Evolutionary conservation across 2,888 invertebrate genomes (phyloP), one percentile per base, ranked within the genome.

Genomic region (Caenorhabditis sulstoni): DNA sequence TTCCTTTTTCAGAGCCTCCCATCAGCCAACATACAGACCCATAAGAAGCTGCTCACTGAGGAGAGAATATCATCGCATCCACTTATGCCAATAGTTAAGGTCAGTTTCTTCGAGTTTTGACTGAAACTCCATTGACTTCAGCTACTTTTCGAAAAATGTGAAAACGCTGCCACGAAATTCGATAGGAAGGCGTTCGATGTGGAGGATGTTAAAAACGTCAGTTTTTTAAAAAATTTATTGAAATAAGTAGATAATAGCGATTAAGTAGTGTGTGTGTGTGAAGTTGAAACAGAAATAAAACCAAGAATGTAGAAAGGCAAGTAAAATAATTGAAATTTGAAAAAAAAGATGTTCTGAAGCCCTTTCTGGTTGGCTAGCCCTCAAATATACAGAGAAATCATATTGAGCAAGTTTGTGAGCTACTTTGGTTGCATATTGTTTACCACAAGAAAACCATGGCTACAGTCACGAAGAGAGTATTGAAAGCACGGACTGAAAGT

Each of bases 111-210:
- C 44, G 16, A 44, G 11, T 35, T 18, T 3, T 3, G 37, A n/a
- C 20, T 16, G 3, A 14, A 44, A 44, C 1, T 1, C 14, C 20
- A 41, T 3, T 59, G n/a, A n/a, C n/a, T 61, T 49, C 58, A 74
- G 79, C 20, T 74, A 1, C 59, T 82, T 2, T 20, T 78, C 23
- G 18, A 62, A 23, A 82, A 82, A 78, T 74, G 80, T 64, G 80
- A 82, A 59, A 14, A 53, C 9, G 82, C 70, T 0, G 53, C 45
- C 3, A 58, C 53, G 16, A 55, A 52, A 0, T 67, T 78, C 23
- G 65, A 75, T 29, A 20, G 29, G 23, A 18, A 52, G 14, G 39
- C 55, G 9, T 82, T 80, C 41, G 68, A 75, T 23, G 62, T 75
- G 52, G 73, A 80, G 3, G 82, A 82, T 44, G 68, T 82, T 0